These are phyloP conservation scores for Cryptoprocta ferox DNA, from an alignment of 2,797 vertebrate genomes.

Conservation along the genomic window DNA sequence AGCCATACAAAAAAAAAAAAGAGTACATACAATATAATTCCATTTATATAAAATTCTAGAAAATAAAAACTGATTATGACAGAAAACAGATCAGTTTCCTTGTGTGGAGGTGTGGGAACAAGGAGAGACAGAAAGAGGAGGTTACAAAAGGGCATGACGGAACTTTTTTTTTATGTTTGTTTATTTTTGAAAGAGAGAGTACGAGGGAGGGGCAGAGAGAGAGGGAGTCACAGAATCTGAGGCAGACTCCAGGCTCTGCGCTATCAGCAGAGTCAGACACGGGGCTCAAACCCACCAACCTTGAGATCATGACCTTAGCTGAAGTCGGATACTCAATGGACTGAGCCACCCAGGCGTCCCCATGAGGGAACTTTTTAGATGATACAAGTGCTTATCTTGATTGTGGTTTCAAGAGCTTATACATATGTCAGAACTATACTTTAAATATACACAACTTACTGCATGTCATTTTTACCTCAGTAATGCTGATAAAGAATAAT, in stretches of 20 bases:
- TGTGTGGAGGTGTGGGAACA: background rate
- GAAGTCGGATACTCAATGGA: too few species aligned
- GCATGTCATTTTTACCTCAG: background rate
- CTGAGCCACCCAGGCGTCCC: too few species aligned
- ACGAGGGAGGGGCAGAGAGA: too few species aligned
- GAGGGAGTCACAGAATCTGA: too few species aligned
- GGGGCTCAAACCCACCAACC: too few species aligned
- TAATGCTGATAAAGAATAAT: background rate
- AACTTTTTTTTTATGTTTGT: background rate
- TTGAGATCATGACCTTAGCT: too few species aligned
- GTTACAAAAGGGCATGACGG: background rate
- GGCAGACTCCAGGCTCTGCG: too few species aligned
- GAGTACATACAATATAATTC: background rate
- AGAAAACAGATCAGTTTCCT: background rate
- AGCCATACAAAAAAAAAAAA: background rate
- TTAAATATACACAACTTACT: background rate
- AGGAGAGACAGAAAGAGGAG: background rate
- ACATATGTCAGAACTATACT: background rate
- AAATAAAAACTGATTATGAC: slow-evolving; percentile 13
- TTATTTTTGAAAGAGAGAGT: too few species aligned
- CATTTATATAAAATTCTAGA: background rate
- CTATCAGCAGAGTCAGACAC: too few species aligned
- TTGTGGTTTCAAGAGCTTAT: background rate
- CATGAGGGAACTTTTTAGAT: background rate
- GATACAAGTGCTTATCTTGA: background rate